Evolutionary conservation across 2,888 invertebrate genomes (phyloP), one percentile per base, ranked within the genome.

Genomic region (Limenitis camilla): DNA sequence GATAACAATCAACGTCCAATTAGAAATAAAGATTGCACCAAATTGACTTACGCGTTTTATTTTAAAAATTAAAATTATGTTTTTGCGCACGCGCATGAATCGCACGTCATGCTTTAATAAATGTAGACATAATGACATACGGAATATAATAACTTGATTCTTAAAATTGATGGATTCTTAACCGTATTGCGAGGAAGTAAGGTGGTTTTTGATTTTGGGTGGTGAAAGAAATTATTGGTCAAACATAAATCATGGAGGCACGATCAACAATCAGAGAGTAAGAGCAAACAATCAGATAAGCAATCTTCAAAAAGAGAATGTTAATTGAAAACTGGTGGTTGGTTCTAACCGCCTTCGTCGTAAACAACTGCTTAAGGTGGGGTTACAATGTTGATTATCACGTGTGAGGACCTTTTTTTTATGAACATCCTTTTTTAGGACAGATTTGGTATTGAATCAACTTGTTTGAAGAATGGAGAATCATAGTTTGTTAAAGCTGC

Each of bases 221-320:
- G 10, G 27, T 38, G 11, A 40, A 53, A 55, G 44, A 58, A 56
- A 62, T 58, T 60, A 50, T 58, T 50, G 49, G 52, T 49, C 46
- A 41, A 48, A 58, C 57, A 63, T 64, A 64, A 62, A 65, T 64
- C 65, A 64, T 60, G 56, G 50, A 58, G 55, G 58, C 58, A 57
- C 60, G 59, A 64, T 62, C 59, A 57, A 59, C 62, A 59, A 61
- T 61, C 61, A 62, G 47, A 56, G 53, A 58, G 61, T 57, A 61
- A 62, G 56, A 62, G 63, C 60, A 61, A 64, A 60, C 60, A 61
- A 58, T 61, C 61, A 59, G 64, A 63, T 61, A 64, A 60, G 59
- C 61, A 57, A 64, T 64, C 64, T 61, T 63, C 61, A 62, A 64
- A 64, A 63, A 63, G 63, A 57, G 60, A 62, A 61, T 55, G 59